Evolutionary conservation across 2,888 invertebrate genomes (phyloP).

Genomic region (Lathronympha strigana): DNA sequence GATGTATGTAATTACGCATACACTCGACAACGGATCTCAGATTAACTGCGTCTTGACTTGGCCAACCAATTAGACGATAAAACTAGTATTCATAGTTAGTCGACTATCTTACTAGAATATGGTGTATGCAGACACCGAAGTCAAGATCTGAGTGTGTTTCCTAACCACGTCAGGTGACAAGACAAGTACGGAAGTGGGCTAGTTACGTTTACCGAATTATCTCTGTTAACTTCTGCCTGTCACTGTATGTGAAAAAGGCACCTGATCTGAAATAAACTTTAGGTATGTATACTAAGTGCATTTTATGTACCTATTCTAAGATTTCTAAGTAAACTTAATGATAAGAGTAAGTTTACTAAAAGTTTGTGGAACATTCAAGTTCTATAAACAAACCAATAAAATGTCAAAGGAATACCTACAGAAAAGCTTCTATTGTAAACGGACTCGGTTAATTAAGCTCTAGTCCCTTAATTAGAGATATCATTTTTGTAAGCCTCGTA

Average conservation of each 20-base stretch:
- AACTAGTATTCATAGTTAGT: not conserved
- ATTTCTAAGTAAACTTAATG: slow-evolving; percentile 2
- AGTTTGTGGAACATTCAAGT: not conserved
- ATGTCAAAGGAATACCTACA: no score
- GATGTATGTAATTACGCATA: not conserved
- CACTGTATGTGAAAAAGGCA: not conserved
- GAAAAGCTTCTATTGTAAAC: no score
- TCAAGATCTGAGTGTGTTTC: not conserved
- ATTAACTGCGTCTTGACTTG: not conserved
- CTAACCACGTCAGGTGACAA: slow-evolving; percentile 3
- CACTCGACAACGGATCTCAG: not conserved
- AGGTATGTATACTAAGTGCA: no score
- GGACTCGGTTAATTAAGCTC: no score
- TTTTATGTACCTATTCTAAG: no score
- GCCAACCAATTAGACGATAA: not conserved
- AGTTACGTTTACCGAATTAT: not conserved
- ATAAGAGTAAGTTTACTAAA: not conserved
- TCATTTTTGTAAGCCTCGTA: no score
- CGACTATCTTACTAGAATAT: not conserved
- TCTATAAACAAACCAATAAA: not conserved
- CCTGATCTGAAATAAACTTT: slow-evolving; percentile 4
- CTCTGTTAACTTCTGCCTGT: slow-evolving; percentile 4
- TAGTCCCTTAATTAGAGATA: no score
- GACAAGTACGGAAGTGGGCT: slow-evolving; percentile 1
- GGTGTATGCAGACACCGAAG: not conserved